A percentile compares a stretch with the other conserved stretches of the same genome.
Conservation (phyloP, 2,113 vertebrate genomes). For the Zosterops hypoxanthus region DNA sequence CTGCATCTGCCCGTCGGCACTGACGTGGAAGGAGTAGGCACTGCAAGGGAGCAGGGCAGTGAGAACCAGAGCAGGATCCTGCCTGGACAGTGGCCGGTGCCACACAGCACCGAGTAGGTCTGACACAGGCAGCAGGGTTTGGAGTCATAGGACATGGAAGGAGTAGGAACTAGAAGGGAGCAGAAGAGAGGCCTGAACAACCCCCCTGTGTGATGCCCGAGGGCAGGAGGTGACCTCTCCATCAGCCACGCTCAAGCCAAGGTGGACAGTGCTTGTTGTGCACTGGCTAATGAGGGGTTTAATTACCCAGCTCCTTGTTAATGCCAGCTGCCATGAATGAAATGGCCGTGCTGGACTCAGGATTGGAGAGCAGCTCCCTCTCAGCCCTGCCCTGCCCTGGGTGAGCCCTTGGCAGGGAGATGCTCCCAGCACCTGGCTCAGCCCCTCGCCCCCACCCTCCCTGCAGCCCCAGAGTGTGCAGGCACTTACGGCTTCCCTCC, state of each 20-base stretch:
- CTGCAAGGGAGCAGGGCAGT: not conserved
- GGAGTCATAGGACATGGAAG: constrained; percentile 69
- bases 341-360: accelerated
- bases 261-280: not conserved
- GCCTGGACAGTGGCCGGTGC: accelerated
- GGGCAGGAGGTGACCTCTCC: not conserved
- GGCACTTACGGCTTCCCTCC: constrained; percentile 87
- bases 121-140: not conserved
- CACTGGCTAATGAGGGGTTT: not conserved
- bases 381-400: not conserved
- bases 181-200: not conserved
- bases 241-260: accelerated
- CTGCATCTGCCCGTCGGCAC: constrained; percentile 90
- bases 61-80: not conserved
- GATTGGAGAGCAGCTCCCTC: not conserved
- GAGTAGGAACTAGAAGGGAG: constrained; percentile 63
- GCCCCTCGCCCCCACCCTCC: not conserved
- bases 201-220: accelerated
- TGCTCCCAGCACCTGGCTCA: not conserved
- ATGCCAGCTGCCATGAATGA: not conserved
- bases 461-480: accelerated
- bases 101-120: accelerated
- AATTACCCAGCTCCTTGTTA: not conserved
- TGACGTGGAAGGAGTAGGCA: constrained; percentile 72
- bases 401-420: not conserved